phyloP scores from a whole-genome alignment of 2,113 vertebrate species.

The Sula dactylatra region DNA sequence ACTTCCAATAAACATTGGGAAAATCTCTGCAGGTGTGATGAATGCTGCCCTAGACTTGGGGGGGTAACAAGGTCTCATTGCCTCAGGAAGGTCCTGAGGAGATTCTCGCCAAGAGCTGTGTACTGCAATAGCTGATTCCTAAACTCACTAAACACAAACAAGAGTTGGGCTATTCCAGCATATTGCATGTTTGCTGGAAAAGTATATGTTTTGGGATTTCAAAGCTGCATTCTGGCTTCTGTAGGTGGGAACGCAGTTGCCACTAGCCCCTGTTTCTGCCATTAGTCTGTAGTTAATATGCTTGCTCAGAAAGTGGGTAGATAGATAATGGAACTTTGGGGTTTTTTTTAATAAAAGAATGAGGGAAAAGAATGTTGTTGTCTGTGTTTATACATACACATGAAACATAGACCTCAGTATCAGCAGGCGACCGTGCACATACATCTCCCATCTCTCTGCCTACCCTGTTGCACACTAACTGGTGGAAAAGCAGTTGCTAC shows the following conservation, averaged over 20 bases:
- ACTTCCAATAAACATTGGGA: background rate
- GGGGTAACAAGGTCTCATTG: background rate
- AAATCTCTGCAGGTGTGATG: background rate
- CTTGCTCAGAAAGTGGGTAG: background rate
- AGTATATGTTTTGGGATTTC: background rate
- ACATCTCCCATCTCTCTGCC: background rate
- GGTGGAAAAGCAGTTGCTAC: background rate
- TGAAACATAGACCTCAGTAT: background rate
- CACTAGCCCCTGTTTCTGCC: background rate
- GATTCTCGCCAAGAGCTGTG: background rate
- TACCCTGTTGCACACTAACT: background rate
- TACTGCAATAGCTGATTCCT: rapidly evolving
- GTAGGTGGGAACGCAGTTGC: background rate
- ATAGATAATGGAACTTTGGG: background rate
- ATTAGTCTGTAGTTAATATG: rapidly evolving
- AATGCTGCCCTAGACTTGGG: background rate
- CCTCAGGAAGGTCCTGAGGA: background rate
- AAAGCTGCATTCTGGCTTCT: background rate
- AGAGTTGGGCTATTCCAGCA: background rate
- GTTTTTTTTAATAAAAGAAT: background rate
- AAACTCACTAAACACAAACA: background rate
- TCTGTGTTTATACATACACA: background rate
- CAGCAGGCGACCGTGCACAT: background rate
- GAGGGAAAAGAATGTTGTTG: background rate
- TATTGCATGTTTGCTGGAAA: background rate